These are phyloP conservation scores for Stenolophus ochropezus DNA, from an alignment of 2,888 invertebrate genomes.

Conservation along the genomic window DNA sequence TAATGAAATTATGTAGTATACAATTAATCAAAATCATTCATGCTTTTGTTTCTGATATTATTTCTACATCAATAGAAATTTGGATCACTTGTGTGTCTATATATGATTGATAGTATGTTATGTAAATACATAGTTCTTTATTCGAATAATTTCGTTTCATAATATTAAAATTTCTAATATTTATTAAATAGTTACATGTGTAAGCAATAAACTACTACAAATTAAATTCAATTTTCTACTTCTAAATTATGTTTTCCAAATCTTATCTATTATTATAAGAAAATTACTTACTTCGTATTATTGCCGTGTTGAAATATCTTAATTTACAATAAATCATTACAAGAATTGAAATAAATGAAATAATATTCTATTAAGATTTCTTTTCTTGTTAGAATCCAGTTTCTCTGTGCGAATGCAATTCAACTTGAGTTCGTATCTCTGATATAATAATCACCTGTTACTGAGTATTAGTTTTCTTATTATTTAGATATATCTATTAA, in stretches of 20 bases:
- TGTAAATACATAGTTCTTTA: no score
- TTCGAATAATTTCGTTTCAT: no score
- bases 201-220: background rate
- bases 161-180: no score
- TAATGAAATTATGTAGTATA: slow-evolving; percentile 35
- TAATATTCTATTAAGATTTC: background rate
- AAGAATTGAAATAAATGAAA: background rate
- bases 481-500: slow-evolving; percentile 44
- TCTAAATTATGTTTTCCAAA: background rate
- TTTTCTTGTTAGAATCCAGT: slow-evolving; percentile 23
- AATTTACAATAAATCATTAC: background rate
- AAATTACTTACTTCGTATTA: background rate
- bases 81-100: no score
- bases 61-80: no score
- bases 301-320: background rate
- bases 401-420: slow-evolving; percentile 24
- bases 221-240: background rate
- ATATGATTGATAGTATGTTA: no score
- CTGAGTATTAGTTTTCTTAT: slow-evolving; percentile 41
- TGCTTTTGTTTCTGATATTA: no score
- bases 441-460: slow-evolving; percentile 35
- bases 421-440: slow-evolving; percentile 1
- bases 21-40: no score
- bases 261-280: background rate
- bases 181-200: background rate